Conservation (phyloP, 2,888 invertebrate genomes). For the Heliconius erato region DNA sequence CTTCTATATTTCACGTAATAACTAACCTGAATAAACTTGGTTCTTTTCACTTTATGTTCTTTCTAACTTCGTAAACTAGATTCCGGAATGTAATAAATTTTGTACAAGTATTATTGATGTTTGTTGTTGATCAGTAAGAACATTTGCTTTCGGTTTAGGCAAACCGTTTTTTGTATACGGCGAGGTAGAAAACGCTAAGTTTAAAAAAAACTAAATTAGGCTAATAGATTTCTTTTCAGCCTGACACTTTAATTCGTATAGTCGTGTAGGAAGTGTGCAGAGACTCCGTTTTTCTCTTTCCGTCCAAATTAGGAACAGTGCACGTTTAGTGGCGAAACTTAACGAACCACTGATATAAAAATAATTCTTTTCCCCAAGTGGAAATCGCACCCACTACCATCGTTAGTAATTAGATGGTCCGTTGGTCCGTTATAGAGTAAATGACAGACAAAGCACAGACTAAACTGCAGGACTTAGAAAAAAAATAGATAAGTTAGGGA, state of each 20-base stretch:
- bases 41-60: neutral
- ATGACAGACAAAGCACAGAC: too few species aligned
- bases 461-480: too few species aligned
- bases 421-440: too few species aligned
- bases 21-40: neutral
- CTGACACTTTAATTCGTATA: too few species aligned
- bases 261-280: too few species aligned
- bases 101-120: neutral
- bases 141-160: neutral
- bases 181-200: neutral
- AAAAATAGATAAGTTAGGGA: too few species aligned
- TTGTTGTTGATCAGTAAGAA: neutral
- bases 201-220: neutral
- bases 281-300: neutral
- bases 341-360: too few species aligned
- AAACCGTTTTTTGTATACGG: neutral
- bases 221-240: neutral
- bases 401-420: too few species aligned
- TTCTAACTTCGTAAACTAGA: neutral
- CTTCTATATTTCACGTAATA: neutral
- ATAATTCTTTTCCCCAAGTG: too few species aligned
- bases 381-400: too few species aligned
- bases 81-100: slow-evolving; percentile 2
- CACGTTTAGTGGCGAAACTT: too few species aligned
- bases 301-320: neutral